Base-by-base conservation (phyloP, 2,888 invertebrate species). In the Arrhopalites spinosus region DNA sequence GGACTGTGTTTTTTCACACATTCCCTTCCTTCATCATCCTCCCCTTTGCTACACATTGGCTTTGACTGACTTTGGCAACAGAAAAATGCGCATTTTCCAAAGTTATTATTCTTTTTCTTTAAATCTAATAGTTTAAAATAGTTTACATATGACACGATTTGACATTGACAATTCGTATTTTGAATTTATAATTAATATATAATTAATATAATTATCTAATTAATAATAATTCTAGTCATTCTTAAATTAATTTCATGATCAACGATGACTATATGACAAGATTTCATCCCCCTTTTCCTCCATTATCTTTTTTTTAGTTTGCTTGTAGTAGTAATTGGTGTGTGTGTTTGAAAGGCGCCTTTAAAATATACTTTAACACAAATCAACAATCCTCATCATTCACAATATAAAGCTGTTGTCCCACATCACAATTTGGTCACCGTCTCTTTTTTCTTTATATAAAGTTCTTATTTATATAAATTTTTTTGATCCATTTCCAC, bases 291-390 rank as follows among this genome's bases (percentile, higher is more conserved):
- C 3, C 15, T 15, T 20, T 20, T 53, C 53, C 53, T 59, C 20
- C 59, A 20, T 25, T 59, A 17, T 25, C 1, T 53, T 53, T 15
- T 15, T 15, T 20, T 59, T 13, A 25, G 59, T 20, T 20, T 59
- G 11, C 1, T 3, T 20, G 17, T 59, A 25, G 59, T 59, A 53
- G 20, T 3, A 3, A 3, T 53, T 53, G 17, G 59, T 25, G 11
- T 11, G 25, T 59, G 17, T 59, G 17, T n/a, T 59, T 20, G 67
- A 68, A 45, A 68, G 67, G 67, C 67, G 67, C 67, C 67, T 47
- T 68, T 47, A 68, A 68, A 43, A 45, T 43, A 43, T 68, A 23
- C 17, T 8, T 53, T 5, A 5, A 53, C 36, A 64, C 64, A 64
- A n/a, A n/a, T n/a, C n/a, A n/a, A n/a, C n/a, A n/a, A n/a, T n/a